Conservation (phyloP, 2,888 invertebrate genomes). For the Eupithecia inturbata region DNA sequence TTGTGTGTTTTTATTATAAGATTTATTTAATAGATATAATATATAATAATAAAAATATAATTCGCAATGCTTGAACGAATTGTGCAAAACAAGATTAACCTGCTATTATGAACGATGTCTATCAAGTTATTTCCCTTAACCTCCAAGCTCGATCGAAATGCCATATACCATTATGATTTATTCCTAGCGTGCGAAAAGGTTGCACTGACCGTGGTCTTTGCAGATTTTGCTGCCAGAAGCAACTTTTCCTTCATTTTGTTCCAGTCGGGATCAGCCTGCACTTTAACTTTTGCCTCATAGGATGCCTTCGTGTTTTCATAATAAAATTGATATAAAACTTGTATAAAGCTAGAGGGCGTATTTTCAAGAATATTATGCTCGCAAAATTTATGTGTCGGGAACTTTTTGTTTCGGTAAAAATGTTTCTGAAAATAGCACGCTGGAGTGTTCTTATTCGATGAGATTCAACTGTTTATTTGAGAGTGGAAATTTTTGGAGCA, state of each 20-base stretch:
- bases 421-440: constrained; percentile 35
- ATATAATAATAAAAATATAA: no score
- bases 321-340: constrained; percentile 47
- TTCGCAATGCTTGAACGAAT: no score
- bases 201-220: not conserved
- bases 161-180: not conserved
- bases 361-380: constrained; percentile 41
- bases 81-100: not conserved
- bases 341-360: constrained; percentile 38
- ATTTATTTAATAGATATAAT: no score
- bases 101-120: not conserved
- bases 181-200: not conserved
- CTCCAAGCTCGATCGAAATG: not conserved
- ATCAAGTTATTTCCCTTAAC: not conserved
- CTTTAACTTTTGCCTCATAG: constrained; percentile 59
- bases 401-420: constrained; percentile 45
- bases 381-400: constrained; percentile 41
- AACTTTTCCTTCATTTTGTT: not conserved
- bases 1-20: no score
- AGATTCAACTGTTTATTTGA: constrained; percentile 14
- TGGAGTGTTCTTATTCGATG: constrained; percentile 24
- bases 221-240: not conserved
- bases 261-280: constrained; percentile 38
- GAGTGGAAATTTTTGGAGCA: not conserved
- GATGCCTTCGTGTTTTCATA: constrained; percentile 49